Evolutionary conservation across 2,797 vertebrate species (phyloP), one percentile per base, ranked within the genome.

Genomic region (Enoplosus armatus): DNA sequence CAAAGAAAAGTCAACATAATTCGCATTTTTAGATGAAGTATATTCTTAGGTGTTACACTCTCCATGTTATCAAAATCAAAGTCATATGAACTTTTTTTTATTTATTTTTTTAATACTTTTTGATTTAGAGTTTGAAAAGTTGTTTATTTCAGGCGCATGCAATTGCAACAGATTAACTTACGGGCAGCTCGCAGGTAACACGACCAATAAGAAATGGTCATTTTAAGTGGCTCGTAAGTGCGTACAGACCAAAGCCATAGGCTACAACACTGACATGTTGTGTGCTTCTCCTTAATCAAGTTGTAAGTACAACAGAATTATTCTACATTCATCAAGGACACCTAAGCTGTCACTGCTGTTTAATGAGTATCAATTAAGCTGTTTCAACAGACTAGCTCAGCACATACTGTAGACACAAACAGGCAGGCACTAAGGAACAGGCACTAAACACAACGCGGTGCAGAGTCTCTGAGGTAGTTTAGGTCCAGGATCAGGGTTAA

Each of bases 361-460:
- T 95, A 95, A 95, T 95, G 95, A 95, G 95, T 88, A 95, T 96
- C 95, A 95, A 95, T 95, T 95, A 95, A 95, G 95, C 92, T 91
- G 94, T 95, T 95, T 94, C 95, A 94, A 95, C 88, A 94, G 91
- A 95, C 93, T 79, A 92, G 93, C 86, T 92, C 92, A 92, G 90
- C 85, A 91, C 87, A 89, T 82, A 82, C 79, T 77, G 92, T 41
- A 74, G 85, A 90, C 87, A 77, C 87, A 90, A 89, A 91, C 90
- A 90, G 85, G 80, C 87, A 62, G 81, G 58, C 74, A 4, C 86
- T 0, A 2, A 87, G 80, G 86, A 90, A 14, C 60, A 58, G 85
- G 55, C 82, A 73, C 65, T 9, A 24, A 68, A 82, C 80, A 81
- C 77, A 29, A 48, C 35, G 65, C 37, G 5, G 11, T 16, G 61